Base-by-base conservation (phyloP, 37 sponge, comb jelly and placozoan species). In the Aplysina aerophoba region DNA sequence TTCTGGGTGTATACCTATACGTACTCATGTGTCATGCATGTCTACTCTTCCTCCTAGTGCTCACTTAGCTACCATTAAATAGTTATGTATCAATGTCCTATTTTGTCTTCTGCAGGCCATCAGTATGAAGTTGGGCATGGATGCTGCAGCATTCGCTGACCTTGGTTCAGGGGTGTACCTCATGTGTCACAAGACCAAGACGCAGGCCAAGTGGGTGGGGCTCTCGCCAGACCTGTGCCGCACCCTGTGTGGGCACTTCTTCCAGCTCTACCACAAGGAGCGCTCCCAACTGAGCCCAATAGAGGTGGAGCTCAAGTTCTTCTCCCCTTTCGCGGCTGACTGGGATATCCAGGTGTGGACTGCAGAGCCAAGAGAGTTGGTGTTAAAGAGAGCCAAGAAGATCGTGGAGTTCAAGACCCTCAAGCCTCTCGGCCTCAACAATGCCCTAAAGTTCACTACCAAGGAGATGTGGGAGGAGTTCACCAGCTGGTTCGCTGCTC, bases 261-360 rank as follows among this genome's bases (percentile, higher is more conserved):
- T 24, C 27, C 24, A 50, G 33, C 80, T 66, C 44, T 57, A 80
- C 87, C 86, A 80, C 33, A 60, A 41, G 55, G 73, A 50, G 50
- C 17, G 33, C 19, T 37, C 24, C 58, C 68, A 34, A 24, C 25
- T 41, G 67, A 87, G 11, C 16, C 71, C 59, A 38, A 0, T 75
- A 12, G 78, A 75, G 40, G 78, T 75, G 54, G 78, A 81, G 82
- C 39, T 61, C 36, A 61, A 81, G 82, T 34, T 55, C 37, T 59
- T 81, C 62, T 81, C 63, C 30, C 82, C 82, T 19, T 4, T 15
- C 8, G 33, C 82, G 2, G 82, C 33, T 25, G 35, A 61, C 35
- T 62, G 61, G 82, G 19, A 27, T 16, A 81, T 62, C 15, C 12
- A 31, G 27, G 82, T 62, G 63, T 62, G 82, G 64, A 44, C 50